Evolutionary conservation across 2,797 vertebrate genomes (phyloP), one percentile per base, ranked within the genome.

Genomic region (Lepidocolaptes lacrymiger): DNA sequence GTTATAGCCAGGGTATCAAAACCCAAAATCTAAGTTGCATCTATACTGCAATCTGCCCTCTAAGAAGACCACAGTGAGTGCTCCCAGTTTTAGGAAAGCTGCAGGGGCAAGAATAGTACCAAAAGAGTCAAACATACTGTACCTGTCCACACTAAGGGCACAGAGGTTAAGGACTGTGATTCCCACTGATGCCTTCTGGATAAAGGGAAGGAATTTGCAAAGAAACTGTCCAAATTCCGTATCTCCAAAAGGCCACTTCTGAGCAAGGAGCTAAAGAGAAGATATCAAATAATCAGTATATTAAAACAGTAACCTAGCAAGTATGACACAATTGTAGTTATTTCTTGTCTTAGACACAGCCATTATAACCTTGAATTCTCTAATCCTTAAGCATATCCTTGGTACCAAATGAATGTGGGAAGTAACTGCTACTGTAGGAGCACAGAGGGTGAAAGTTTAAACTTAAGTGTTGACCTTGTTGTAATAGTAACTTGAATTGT

Each of bases 81-180:
- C 16, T 85, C 19, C 20, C 34, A 77, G 14, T 61, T 82, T 64
- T 43, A 64, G 54, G 48, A 93, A 34, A 80, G 51, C 39, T 91
- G 23, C 24, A 75, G 3, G 0, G 26, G 26, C 28, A 61, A 67
- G 51, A 84, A 22, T 5, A 43, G 9, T 19, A 12, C 32, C 37
- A 77, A 69, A 91, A 64, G 66, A 71, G 52, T 64, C 86, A 84
- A 74, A 88, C 30, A 66, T 71, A 90, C 61, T 77, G 94, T 98
- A 99, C 99, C 99, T 99, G 99, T 99, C 99, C 76, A 99, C 99
- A 23, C 99, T 99, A 85, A 99, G 99, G 64, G 99, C 99, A 16
- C 99, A 99, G 97, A 99, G 98, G 95, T 99, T 99, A 95, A 99
- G 98, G 28, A 99, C 99, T 6, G 99, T 99, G 97, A 99, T 99